Evolutionary conservation across 2,113 vertebrate genomes (phyloP), one percentile per base, ranked within the genome.

Genomic region (Pandion haliaetus): DNA sequence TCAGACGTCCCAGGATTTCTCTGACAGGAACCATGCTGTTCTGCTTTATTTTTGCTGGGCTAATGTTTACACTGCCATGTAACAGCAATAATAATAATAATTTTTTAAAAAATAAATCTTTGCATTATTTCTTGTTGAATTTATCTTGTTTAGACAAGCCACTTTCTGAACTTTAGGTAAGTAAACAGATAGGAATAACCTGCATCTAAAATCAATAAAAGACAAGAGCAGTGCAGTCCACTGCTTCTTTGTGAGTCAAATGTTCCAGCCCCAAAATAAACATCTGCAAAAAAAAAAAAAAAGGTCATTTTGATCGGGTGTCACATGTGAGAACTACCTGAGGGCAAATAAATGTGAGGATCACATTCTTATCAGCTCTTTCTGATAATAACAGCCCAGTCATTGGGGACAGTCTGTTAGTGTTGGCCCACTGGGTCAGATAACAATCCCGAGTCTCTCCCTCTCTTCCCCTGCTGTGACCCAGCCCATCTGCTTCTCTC

Each of bases 401-500:
- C 91, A 86, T 82, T 78, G 49, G 94, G 89, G 93, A 94, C 87
- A 80, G 63, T 81, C 85, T 97, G 94, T 95, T 90, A 89, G 65
- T 26, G 50, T 81, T 96, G 94, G 95, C 92, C 96, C 95, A 95
- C 24, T 96, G 95, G 96, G 92, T 94, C 80, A 86, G 71, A 95
- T 84, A 95, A 97, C 91, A 97, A 96, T 93, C 70, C 85, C 3
- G 0, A 89, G 63, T 49, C 74, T 93, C 93, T 95, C 59, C 70
- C 85, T 96, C 93, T 94, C 76, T 97, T 96, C 94, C 91, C 94
- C 95, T 1, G 20, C 94, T 88, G 97, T 98, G 97, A 98, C 96
- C 98, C 31, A 23, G 92, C 95, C 98, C 98, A 97, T 98, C 98
- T 98, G 98, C 97, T 97, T 85, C 97, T 86, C 77, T 93, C 69